Evolutionary conservation across 64 coral and sea anemone genomes (phyloP).

Genomic region (Acropora yongei): DNA sequence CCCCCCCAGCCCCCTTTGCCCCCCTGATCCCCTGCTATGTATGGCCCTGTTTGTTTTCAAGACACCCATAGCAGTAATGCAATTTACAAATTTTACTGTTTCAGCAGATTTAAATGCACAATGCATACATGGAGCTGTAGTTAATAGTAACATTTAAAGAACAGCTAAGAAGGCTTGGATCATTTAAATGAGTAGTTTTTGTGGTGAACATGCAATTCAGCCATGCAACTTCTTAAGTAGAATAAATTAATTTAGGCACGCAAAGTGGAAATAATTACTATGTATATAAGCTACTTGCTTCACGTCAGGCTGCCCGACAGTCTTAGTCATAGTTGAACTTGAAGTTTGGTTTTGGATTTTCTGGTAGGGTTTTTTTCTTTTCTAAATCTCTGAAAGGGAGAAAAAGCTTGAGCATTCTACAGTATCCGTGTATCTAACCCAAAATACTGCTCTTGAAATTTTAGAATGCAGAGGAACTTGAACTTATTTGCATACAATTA

Average conservation of each 20-base stretch:
- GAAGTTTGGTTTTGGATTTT: no score
- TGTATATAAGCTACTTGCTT: not conserved
- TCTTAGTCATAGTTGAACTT: no score
- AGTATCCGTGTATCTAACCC: no score
- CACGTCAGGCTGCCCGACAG: no score
- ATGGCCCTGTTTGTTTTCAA: no score
- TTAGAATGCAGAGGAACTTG: constrained; percentile 30
- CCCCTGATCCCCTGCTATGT: no score
- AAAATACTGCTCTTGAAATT: not conserved
- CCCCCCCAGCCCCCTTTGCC: no score
- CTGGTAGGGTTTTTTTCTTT: not conserved
- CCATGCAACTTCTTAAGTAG: not conserved
- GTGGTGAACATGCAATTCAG: not conserved
- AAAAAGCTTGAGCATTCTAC: constrained; percentile 5
- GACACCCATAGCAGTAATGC: no score
- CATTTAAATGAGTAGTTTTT: not conserved
- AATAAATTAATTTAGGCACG: not conserved
- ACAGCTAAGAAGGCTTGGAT: not conserved
- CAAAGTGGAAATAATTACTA: not conserved
- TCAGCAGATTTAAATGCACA: no score
- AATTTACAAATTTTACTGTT: no score
- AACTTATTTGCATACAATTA: constrained; percentile 19
- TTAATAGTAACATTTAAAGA: no score
- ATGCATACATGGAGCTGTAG: no score
- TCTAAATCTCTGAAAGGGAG: not conserved